Evolutionary conservation across 2,113 vertebrate genomes (phyloP).

Genomic region (Eurypyga helias): DNA sequence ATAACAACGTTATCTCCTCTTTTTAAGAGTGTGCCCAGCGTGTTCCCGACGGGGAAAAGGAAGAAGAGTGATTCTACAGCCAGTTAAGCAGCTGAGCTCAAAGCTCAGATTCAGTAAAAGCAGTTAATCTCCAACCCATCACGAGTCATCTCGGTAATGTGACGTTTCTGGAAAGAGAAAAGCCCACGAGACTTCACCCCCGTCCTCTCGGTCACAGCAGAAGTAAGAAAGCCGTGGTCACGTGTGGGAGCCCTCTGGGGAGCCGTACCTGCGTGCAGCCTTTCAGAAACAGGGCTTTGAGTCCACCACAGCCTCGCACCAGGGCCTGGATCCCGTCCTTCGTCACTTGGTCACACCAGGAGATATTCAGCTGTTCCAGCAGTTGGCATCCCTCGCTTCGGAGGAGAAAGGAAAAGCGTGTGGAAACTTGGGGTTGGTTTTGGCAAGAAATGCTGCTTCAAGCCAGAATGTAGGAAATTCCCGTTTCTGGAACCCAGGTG

Average conservation of each 20-base stretch:
- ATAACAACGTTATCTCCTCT: neutral
- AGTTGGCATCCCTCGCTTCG: slow-evolving; percentile 95
- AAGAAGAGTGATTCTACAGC: neutral
- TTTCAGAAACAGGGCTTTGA: slow-evolving; percentile 93
- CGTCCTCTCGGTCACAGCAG: accelerated
- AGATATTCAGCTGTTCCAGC: slow-evolving; percentile 97
- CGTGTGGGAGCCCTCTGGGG: accelerated
- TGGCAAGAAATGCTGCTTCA: neutral
- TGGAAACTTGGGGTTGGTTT: neutral
- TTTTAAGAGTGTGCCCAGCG: neutral
- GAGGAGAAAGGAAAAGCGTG: slow-evolving; percentile 22
- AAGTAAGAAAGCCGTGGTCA: accelerated
- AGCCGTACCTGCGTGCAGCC: slow-evolving; percentile 93
- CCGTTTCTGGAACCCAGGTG: neutral
- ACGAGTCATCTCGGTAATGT: neutral
- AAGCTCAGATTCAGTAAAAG: neutral
- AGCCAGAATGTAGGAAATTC: neutral
- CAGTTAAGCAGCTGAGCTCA: neutral
- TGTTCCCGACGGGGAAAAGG: neutral
- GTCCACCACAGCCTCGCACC: slow-evolving; percentile 91
- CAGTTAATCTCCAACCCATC: neutral
- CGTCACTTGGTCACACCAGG: slow-evolving; percentile 98
- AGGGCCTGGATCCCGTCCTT: slow-evolving; percentile 97
- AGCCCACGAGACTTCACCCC: neutral
- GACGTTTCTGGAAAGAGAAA: neutral